Evolutionary conservation across 2,113 vertebrate species (phyloP).

Genomic region (Stigmatopora nigra): DNA sequence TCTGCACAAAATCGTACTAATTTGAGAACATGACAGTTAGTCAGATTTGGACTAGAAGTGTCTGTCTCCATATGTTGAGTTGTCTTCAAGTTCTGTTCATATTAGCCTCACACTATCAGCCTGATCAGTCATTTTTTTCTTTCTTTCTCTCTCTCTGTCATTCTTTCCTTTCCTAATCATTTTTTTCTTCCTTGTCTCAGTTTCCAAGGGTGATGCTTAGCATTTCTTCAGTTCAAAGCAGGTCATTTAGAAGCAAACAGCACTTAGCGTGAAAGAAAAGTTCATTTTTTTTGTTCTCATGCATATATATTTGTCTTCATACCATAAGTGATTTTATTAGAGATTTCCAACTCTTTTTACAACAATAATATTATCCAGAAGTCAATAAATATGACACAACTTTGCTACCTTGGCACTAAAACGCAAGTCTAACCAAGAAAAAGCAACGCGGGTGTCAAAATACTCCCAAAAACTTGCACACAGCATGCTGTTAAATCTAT

Average conservation of each 20-base stretch:
- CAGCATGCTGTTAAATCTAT: not conserved
- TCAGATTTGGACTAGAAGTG: not conserved
- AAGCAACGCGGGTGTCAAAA: not conserved
- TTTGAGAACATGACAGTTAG: not conserved
- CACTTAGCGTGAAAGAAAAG: slow-evolving; percentile 35
- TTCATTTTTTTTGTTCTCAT: slow-evolving; percentile 14
- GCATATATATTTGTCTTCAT: slow-evolving; percentile 1
- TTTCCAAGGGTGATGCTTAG: slow-evolving; percentile 35
- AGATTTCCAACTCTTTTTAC: too few species aligned
- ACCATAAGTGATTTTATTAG: not conserved
- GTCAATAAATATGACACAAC: slow-evolving; percentile 4
- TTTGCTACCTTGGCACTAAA: slow-evolving; percentile 13
- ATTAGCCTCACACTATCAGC: not conserved
- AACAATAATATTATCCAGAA: not conserved
- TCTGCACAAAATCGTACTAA: not conserved
- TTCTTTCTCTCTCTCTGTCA: slow-evolving; percentile 5
- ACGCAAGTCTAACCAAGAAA: slow-evolving; percentile 17
- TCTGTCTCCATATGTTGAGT: not conserved
- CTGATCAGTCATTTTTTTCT: slow-evolving; percentile 3
- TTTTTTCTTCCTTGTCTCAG: slow-evolving; percentile 18
- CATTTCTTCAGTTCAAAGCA: slow-evolving; percentile 35
- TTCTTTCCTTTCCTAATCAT: slow-evolving; percentile 23
- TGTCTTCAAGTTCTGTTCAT: not conserved
- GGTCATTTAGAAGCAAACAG: slow-evolving; percentile 44
- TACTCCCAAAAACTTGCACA: not conserved